Evolutionary conservation across 2,797 vertebrate species (phyloP).

Genomic region (Mionectes olivaceus): DNA sequence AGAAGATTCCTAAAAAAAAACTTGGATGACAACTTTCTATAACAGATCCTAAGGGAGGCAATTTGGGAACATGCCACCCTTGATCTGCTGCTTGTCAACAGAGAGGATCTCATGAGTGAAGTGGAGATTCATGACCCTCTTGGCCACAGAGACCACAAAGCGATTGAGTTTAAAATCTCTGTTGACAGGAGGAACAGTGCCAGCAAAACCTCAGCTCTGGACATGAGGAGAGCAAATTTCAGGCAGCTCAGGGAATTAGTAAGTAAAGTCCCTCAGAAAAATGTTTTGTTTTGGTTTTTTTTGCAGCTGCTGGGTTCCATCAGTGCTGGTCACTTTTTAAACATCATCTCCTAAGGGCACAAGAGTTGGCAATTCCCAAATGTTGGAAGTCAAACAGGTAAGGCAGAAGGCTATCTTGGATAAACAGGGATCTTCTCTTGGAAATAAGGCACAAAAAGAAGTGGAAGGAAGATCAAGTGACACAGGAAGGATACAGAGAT

Average conservation of each 20-base stretch:
- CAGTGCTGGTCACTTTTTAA: background rate
- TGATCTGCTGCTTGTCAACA: background rate
- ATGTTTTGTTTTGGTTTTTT: background rate
- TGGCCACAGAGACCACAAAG: background rate
- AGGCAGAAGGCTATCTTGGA: background rate
- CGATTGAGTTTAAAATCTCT: background rate
- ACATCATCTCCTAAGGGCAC: background rate
- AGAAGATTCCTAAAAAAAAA: background rate
- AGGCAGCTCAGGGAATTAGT: background rate
- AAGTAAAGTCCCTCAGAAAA: background rate
- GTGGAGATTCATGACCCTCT: background rate
- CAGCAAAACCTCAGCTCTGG: background rate
- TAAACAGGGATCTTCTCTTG: background rate
- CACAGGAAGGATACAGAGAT: background rate
- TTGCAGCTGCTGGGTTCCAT: background rate
- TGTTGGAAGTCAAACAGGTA: background rate
- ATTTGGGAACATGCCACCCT: background rate
- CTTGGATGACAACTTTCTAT: background rate
- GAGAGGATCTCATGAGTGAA: background rate
- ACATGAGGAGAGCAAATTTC: background rate
- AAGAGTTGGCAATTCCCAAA: background rate
- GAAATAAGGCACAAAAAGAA: background rate
- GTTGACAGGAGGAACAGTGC: background rate
- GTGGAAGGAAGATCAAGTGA: background rate
- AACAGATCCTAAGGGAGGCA: background rate